Percentiles rank a stretch among this genome's conserved stretches.
These are phyloP conservation scores for Manis pentadactyla DNA, from an alignment of 2,797 vertebrate genomes.

Conservation along the genomic window DNA sequence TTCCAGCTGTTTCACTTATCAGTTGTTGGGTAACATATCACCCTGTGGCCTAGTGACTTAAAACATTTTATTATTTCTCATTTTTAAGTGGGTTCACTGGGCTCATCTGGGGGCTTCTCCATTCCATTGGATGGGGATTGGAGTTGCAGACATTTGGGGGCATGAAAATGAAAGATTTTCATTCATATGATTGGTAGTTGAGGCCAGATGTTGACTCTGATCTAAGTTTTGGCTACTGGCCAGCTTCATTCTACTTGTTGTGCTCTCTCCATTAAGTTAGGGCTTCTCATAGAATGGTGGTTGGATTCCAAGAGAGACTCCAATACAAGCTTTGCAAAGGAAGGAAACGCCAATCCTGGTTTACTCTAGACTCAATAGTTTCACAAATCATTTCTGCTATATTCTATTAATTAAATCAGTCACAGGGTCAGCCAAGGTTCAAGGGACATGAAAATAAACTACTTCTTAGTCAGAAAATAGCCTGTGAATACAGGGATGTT, in stretches of 20 bases:
- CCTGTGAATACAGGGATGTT: background rate
- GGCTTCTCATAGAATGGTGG: background rate
- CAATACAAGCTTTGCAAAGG: background rate
- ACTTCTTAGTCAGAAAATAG: background rate
- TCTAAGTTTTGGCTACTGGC: background rate
- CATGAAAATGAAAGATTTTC: background rate
- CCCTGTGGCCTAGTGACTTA: background rate
- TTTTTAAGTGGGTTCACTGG: background rate
- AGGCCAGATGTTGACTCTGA: background rate
- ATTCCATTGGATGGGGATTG: background rate
- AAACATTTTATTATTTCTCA: background rate
- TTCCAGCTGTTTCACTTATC: background rate
- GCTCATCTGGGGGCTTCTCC: background rate
- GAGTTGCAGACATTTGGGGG: background rate
- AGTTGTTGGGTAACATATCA: background rate
- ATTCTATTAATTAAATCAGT: background rate
- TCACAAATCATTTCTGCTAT: background rate
- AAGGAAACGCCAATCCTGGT: background rate
- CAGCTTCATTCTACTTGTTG: background rate
- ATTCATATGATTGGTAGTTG: background rate
- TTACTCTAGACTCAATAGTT: background rate
- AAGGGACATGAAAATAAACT: background rate
- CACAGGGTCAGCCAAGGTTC: background rate
- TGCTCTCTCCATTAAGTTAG: background rate
- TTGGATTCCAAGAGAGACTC: background rate